phyloP scores from a whole-genome alignment of 1,140 invertebrate species.

The Brachionus sp. region DNA sequence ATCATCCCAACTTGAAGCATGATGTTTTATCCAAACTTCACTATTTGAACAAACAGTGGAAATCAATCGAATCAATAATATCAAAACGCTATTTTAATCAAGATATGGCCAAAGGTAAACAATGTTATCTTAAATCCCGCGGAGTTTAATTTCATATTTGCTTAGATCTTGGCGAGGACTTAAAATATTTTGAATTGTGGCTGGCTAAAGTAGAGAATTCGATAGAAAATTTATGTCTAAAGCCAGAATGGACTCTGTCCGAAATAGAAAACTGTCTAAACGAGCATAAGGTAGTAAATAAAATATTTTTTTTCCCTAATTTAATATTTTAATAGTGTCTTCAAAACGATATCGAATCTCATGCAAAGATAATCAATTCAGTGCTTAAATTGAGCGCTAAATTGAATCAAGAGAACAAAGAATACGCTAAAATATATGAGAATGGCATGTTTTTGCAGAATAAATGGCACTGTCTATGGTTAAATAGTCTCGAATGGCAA shows the following conservation, averaged over 20 bases:
- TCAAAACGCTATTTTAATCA: conserved; percentile 50
- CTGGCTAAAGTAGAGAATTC: conserved; percentile 64
- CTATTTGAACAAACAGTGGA: conserved; percentile 74
- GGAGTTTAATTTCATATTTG: not conserved
- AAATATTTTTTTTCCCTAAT: conserved; percentile 33
- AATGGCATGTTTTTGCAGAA: conserved; percentile 57
- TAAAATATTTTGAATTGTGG: conserved; percentile 65
- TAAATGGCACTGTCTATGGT: conserved; percentile 79
- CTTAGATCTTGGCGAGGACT: conserved; percentile 51
- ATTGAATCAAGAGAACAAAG: conserved; percentile 50
- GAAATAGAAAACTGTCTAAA: conserved; percentile 54
- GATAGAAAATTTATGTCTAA: conserved; percentile 51
- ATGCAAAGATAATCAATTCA: conserved; percentile 74
- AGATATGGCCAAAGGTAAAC: conserved; percentile 39
- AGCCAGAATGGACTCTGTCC: conserved; percentile 51
- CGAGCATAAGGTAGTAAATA: conserved; percentile 54
- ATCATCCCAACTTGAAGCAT: conserved; percentile 70
- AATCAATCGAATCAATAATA: conserved; percentile 65
- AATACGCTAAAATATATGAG: conserved; percentile 46
- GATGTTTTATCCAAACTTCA: conserved; percentile 71
- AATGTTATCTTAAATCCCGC: not conserved
- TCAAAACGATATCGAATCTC: conserved; percentile 76
- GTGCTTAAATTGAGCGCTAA: conserved; percentile 70
- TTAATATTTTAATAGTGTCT: conserved; percentile 65
- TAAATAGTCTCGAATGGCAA: conserved; percentile 82